A percentile compares a stretch with the other conserved stretches of the same genome.
These are phyloP conservation scores for Nysson spinosus DNA, from an alignment of 2,888 invertebrate genomes.

Conservation along the genomic window DNA sequence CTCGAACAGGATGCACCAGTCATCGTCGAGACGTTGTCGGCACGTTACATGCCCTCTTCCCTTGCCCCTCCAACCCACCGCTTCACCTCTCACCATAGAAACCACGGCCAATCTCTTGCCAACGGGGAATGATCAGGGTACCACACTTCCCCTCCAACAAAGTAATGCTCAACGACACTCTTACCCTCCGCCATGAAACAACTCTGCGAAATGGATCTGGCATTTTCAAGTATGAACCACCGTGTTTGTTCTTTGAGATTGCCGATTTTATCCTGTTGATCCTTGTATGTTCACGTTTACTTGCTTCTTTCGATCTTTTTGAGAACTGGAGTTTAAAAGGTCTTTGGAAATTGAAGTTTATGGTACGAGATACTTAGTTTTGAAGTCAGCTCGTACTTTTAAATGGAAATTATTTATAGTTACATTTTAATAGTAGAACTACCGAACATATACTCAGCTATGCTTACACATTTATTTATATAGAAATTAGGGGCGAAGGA, in stretches of 20 bases:
- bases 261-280: constrained; percentile 51
- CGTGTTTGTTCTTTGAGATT: constrained; percentile 42
- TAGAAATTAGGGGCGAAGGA: too few species aligned
- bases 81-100: constrained; percentile 28
- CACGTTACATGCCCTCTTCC: constrained; percentile 51
- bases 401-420: too few species aligned
- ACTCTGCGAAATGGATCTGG: constrained; percentile 62
- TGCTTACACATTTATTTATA: too few species aligned
- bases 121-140: background rate
- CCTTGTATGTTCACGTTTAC: constrained; percentile 35
- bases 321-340: constrained; percentile 46
- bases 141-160: constrained; percentile 27
- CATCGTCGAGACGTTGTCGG: constrained; percentile 64
- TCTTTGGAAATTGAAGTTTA: too few species aligned
- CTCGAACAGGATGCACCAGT: constrained; percentile 60
- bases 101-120: constrained; percentile 23
- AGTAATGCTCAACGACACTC: constrained; percentile 30
- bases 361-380: too few species aligned
- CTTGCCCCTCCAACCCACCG: constrained; percentile 13
- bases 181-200: background rate
- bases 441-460: too few species aligned
- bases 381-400: too few species aligned
- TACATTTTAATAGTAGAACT: too few species aligned
- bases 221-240: constrained; percentile 43
- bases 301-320: constrained; percentile 29